phyloP scores from a whole-genome alignment of 2,888 invertebrate species.

The Melipona bicolor region DNA sequence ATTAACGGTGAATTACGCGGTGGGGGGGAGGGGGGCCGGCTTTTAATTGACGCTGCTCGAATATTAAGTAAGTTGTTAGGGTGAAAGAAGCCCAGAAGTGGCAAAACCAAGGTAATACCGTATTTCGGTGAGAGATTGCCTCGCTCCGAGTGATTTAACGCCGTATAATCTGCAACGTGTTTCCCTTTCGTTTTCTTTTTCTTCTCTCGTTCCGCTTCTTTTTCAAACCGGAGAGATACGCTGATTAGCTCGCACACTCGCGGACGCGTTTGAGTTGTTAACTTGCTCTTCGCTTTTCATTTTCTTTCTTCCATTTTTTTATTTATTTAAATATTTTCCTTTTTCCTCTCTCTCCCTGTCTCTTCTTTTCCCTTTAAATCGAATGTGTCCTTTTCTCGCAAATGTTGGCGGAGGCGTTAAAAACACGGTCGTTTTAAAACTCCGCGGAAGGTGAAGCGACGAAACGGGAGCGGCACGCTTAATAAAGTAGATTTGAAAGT shows the following conservation, averaged over 20 bases:
- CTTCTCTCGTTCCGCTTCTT: background rate
- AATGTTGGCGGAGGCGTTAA: background rate
- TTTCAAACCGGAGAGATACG: background rate
- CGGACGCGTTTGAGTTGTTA: background rate
- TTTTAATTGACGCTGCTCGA: conserved; percentile 51
- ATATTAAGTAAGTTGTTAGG: conserved; percentile 50
- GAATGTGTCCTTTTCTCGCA: background rate
- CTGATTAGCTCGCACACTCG: background rate
- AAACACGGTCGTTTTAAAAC: background rate
- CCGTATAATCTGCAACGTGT: background rate
- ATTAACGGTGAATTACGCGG: conserved; percentile 54
- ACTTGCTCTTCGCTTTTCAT: background rate
- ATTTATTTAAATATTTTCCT: no score
- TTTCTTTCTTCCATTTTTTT: no score
- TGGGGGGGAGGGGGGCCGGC: background rate
- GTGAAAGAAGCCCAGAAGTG: background rate
- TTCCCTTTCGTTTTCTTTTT: background rate
- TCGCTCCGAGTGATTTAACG: conserved; percentile 29
- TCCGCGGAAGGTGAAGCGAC: no score
- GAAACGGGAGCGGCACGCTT: background rate
- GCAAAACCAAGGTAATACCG: conserved; percentile 14
- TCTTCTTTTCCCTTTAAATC: background rate
- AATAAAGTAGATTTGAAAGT: background rate
- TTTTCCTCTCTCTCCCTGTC: background rate
- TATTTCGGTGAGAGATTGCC: conserved; percentile 35